Evolutionary conservation across 1,140 invertebrate species (phyloP), one percentile per base, ranked within the genome.

Genomic region (Tribolium castaneum): DNA sequence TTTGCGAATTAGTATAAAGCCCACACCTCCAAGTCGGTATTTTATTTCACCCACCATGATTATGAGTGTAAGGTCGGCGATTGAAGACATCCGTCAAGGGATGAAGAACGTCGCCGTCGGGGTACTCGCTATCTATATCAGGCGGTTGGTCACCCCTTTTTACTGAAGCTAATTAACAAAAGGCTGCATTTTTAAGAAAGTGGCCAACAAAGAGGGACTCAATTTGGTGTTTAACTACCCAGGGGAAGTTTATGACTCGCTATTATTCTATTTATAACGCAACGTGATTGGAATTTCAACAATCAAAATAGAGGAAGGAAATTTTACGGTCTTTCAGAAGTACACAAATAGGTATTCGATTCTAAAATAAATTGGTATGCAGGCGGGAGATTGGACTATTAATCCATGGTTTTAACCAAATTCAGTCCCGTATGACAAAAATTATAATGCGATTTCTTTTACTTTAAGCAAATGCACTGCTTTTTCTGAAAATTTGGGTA

Each of bases 121-220:
- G 51, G 16, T 81, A 77, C 49, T 76, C 70, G n/a, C 59, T 66
- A 52, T 82, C 78, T 59, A 49, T 79, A 66, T 84, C 82, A 7
- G 82, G 83, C 39, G 83, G 80, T 66, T 85, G 84, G 78, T 84
- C 83, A 77, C 84, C 84, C 51, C 84, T 76, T 66, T 81, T 52
- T 49, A 78, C 78, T 70, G 62, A 51, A 6, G 78, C 66, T 50
- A 75, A 78, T 83, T 71, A 66, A 78, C 76, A 78, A 54, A 54
- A 70, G n/a, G 35, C 16, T 34, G 49, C 45, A 51, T 54, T 30
- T 72, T 72, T 54, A 54, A 35, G 62, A 76, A 51, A 59, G 51
- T 51, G 30, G 25, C 14, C 52, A 62, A 16, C 70, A 50, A 1
- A 14, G n/a, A 13, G 30, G 10, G 62, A 70, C 19, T 30, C 13